Base-by-base conservation (phyloP, 2,888 invertebrate species). In the Ochropleura leucogaster region DNA sequence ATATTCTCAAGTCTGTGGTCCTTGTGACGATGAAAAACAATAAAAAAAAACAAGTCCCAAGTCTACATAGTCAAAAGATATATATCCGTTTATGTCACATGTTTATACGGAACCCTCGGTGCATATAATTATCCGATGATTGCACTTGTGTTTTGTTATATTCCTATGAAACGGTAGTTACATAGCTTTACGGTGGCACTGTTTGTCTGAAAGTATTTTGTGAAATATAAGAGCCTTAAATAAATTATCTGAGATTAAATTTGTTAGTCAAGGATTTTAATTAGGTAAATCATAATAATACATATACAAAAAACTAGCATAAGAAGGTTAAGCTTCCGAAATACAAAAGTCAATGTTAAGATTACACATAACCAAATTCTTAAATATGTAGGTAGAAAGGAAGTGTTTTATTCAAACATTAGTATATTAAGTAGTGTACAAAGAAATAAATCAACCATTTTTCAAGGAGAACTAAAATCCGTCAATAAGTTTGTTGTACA, bases 331-430 rank as follows among this genome's bases (percentile, higher is more conserved):
- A 57, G 14, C 16, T 46, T 46, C 10, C 16, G 46, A 57, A 51
- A 57, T 8, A 12, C 10, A 63, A 47, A 77, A 64, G 47, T 68
- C 40, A 78, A 72, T 77, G 59, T 55, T 44, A 60, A 18, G 40
- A 40, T 53, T 40, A 7, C 65, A 4, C 2, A 14, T 44, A 46
- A 40, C 30, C 30, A 30, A 1, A 1, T 30, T 30, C 30, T 30
- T 30, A 30, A 3, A 30, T 30, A 7, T 12, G 65, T 49, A 0
- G 47, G 30, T 30, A 63, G 51, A 49, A 49, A 69, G 62, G 79
- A 74, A 74, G 46, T n/a, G 12, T 62, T 74, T 74, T 64, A 72
- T 47, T 51, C 60, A 65, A 79, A 74, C 12, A 51, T 46, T 10
- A 12, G 8, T 46, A 7, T 18, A 55, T 5, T 20, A 60, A 49